phyloP scores from a whole-genome alignment of 1,140 invertebrate genomes.

The Atta colombica region DNA sequence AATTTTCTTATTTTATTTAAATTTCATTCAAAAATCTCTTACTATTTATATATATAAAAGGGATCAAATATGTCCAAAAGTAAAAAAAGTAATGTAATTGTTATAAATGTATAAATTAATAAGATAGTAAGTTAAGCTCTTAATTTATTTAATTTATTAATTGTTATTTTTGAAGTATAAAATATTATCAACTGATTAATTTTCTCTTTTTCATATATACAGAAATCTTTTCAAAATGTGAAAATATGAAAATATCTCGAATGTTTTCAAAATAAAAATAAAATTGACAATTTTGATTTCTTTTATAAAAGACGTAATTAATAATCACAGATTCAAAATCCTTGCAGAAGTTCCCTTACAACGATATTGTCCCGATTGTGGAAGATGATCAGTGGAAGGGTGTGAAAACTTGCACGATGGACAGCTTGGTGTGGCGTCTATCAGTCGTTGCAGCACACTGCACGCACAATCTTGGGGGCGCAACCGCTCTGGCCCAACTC shows the following conservation, averaged over 20 bases:
- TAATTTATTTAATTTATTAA: constrained; percentile 14
- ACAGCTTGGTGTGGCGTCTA: constrained; percentile 94
- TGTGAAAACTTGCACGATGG: constrained; percentile 92
- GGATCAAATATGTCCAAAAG: neutral
- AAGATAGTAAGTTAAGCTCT: neutral
- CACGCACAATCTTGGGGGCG: constrained; percentile 92
- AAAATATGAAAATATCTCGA: constrained; percentile 2
- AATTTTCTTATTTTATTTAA: no score
- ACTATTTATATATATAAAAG: neutral
- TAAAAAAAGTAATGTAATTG: neutral
- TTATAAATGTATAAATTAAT: neutral
- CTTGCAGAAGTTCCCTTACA: constrained; percentile 83
- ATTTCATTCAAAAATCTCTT: no score
- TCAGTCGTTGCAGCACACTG: constrained; percentile 93
- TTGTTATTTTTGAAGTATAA: neutral
- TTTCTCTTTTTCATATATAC: neutral
- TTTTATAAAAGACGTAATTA: neutral
- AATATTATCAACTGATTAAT: neutral
- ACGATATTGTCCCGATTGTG: constrained; percentile 73
- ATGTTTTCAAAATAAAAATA: neutral
- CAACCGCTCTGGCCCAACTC: constrained; percentile 93
- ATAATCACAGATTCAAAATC: constrained; percentile 46
- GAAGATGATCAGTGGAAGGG: constrained; percentile 85
- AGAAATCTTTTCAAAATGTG: neutral
- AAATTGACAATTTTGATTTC: constrained; percentile 1